A percentile compares a stretch with the other conserved stretches of the same genome.
Evolutionary conservation across 2,888 invertebrate species (phyloP).

Genomic region (Halictus quadricinctus): DNA sequence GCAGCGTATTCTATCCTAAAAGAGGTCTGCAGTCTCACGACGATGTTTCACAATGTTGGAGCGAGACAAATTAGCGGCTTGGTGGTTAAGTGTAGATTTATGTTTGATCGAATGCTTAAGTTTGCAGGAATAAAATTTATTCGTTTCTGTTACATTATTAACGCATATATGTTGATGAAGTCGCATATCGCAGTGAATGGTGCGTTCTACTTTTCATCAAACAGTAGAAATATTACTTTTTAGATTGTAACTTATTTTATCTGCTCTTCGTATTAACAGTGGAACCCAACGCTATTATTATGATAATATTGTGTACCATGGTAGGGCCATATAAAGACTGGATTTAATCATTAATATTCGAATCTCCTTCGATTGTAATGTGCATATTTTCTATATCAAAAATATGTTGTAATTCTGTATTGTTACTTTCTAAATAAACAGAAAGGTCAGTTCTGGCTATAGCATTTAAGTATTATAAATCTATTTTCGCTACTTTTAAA

Average conservation of each 20-base stretch:
- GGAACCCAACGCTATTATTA: slow-evolving; percentile 43
- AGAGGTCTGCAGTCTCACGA: not conserved
- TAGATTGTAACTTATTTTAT: slow-evolving; percentile 37
- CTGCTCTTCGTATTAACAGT: slow-evolving; percentile 21
- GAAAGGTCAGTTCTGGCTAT: slow-evolving; percentile 73
- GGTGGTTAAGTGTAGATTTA: slow-evolving; percentile 30
- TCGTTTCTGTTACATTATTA: slow-evolving; percentile 47
- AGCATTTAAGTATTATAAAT: slow-evolving; percentile 65
- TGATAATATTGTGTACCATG: slow-evolving; percentile 45
- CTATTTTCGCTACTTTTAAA: slow-evolving; percentile 67
- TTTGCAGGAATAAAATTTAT: slow-evolving; percentile 47
- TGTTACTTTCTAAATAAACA: slow-evolving; percentile 70
- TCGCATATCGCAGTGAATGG: slow-evolving; percentile 44
- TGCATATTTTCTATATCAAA: slow-evolving; percentile 76
- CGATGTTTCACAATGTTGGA: not conserved
- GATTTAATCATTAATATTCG: slow-evolving; percentile 60
- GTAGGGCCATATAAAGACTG: slow-evolving; percentile 63
- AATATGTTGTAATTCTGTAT: slow-evolving; percentile 75
- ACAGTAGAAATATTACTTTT: slow-evolving; percentile 35
- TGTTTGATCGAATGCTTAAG: slow-evolving; percentile 39
- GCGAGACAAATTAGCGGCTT: not conserved
- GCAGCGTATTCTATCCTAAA: slow-evolving; percentile 51
- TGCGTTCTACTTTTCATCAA: slow-evolving; percentile 39
- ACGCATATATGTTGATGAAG: slow-evolving; percentile 27
- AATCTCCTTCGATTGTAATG: slow-evolving; percentile 65